These are phyloP conservation scores for Erythrocercus mccallii DNA, from an alignment of 2,113 vertebrate genomes.

Conservation along the genomic window DNA sequence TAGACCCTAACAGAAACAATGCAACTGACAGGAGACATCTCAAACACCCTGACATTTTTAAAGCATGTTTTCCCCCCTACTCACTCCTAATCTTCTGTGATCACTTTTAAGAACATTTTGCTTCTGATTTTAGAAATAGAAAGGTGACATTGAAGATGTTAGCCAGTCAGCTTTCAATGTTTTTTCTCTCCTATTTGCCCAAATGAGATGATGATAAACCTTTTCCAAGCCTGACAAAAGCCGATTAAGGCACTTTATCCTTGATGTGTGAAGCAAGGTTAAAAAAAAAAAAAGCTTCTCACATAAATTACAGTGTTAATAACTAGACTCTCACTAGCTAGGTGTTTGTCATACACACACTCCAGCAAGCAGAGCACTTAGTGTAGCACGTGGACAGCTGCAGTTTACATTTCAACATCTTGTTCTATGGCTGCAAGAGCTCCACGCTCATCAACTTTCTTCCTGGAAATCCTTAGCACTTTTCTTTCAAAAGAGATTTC, in stretches of 20 bases:
- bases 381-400: background rate
- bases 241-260: background rate
- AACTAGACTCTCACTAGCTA: background rate
- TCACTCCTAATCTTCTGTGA: background rate
- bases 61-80: background rate
- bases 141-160: background rate
- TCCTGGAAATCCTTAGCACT: background rate
- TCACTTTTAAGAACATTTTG: background rate
- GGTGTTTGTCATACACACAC: background rate
- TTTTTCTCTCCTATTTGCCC: background rate
- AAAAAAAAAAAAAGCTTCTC: background rate
- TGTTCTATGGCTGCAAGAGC: background rate
- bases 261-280: fast-evolving
- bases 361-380: background rate
- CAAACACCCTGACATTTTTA: background rate
- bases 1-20: background rate
- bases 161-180: background rate
- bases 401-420: background rate
- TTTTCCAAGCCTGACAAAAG: background rate
- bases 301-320: background rate
- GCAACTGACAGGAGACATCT: background rate
- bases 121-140: background rate
- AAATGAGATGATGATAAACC: background rate
- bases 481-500: background rate
- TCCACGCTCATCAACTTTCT: background rate